Evolutionary conservation across 2,113 vertebrate species (phyloP), one percentile per base, ranked within the genome.

Genomic region (Tamias sibiricus): DNA sequence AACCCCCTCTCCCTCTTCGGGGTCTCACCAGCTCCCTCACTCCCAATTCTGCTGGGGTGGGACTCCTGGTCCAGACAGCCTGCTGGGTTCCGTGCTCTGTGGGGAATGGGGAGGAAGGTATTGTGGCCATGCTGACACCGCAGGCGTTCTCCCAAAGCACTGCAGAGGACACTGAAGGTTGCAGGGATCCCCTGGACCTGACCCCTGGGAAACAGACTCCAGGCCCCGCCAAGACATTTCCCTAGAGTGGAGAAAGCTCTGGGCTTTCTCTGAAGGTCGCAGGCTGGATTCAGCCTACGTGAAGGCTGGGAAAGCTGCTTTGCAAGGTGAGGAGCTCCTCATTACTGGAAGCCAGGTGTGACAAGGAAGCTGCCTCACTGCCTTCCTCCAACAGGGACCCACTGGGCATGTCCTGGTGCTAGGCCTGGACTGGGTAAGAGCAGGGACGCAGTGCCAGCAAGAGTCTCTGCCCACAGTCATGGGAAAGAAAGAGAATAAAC

Each of bases 211-310:
- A 66, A 52, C 19, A 69, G 64, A 44, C 59, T 57, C 42, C 11
- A 14, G 13, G 35, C 11, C 68, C 35, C 32, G 0, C 17, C 17
- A 20, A 6, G 76, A 14, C 7, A 4, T 24, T 62, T 59, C 4
- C 28, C 8, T 12, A 7, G 1, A 32, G 2, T 2, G 35, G 28
- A 42, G 4, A 6, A 5, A 19, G 40, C 20, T 3, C 59, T 77
- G 52, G 37, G 52, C 62, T 88, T 22, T 14, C 77, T 83, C n/a
- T 79, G 77, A 64, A 62, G 76, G 22, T 26, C 68, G 1, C 32
- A 49, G 32, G 8, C 59, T 35, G 82, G 37, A 49, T 9, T 66
- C 19, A 52, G 19, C 30, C 16, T 2, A 11, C 1, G 0, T 4
- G 40, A n/a, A 26, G 71, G 6, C 20, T 49, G 30, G 37, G 17